Conservation (phyloP, 2,797 vertebrate species). For the Clamator glandarius region DNA sequence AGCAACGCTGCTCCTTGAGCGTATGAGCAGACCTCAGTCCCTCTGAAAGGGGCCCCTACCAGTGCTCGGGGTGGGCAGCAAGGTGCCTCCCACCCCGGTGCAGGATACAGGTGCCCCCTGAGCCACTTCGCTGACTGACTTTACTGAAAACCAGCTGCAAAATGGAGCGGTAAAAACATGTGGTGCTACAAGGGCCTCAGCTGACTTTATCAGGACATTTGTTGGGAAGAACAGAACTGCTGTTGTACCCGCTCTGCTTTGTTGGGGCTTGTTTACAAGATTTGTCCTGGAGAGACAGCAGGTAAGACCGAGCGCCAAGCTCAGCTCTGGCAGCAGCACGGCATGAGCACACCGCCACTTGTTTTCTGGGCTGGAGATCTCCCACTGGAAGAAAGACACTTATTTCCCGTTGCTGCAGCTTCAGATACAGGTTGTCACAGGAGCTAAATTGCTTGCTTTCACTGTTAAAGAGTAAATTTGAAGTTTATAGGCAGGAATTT, state of each 20-base stretch:
- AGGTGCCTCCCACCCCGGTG: rapidly evolving
- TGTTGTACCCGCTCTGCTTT: rapidly evolving
- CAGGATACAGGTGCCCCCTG: background rate
- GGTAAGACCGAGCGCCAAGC: rapidly evolving
- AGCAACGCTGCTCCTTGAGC: background rate
- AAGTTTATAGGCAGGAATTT: background rate
- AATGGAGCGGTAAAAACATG: rapidly evolving
- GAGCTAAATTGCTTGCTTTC: background rate
- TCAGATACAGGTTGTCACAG: rapidly evolving
- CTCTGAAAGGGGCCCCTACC: rapidly evolving
- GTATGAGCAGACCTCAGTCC: rapidly evolving
- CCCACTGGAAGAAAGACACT: background rate
- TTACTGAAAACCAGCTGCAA: background rate
- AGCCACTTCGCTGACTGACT: rapidly evolving
- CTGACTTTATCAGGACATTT: rapidly evolving
- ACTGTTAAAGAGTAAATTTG: background rate
- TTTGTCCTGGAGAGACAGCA: background rate
- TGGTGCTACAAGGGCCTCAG: rapidly evolving
- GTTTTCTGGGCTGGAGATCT: background rate
- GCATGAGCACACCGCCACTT: rapidly evolving
- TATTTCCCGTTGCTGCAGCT: background rate
- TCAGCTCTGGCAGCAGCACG: rapidly evolving
- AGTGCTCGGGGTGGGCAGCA: rapidly evolving
- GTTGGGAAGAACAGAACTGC: background rate
- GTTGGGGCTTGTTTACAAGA: background rate